A percentile compares a stretch with the other conserved stretches of the same genome.
These are phyloP conservation scores for Siphonodentalium dalli DNA, from an alignment of 2,888 invertebrate species.

Conservation along the genomic window DNA sequence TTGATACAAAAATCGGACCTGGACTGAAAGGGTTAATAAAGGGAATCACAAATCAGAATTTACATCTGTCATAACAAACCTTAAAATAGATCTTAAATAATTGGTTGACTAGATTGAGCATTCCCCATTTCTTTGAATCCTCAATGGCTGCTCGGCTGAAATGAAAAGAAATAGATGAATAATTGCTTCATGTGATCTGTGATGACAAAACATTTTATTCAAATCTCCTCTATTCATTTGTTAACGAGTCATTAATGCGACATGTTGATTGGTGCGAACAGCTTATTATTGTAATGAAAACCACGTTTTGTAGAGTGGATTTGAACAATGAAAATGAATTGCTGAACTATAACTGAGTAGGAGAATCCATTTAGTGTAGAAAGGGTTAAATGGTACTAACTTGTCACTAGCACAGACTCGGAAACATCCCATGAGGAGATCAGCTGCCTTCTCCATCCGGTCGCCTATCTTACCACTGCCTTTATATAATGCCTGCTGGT, in stretches of 20 bases:
- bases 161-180: conserved; percentile 6
- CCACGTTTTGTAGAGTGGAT: background rate
- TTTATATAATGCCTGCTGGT: conserved; percentile 66
- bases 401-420: conserved; percentile 94
- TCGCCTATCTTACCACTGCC: conserved; percentile 69
- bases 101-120: conserved; percentile 95
- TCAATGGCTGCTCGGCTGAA: conserved; percentile 80
- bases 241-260: too few relatives aligned
- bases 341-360: background rate
- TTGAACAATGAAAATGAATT: background rate
- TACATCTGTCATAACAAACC: conserved; percentile 74
- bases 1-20: too few relatives aligned
- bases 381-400: conserved; percentile 62
- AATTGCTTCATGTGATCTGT: too few relatives aligned
- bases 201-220: too few relatives aligned
- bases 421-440: conserved; percentile 90
- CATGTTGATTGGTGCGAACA: too few relatives aligned
- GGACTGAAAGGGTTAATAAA: too few relatives aligned
- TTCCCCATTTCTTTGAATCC: conserved; percentile 93
- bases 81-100: conserved; percentile 96
- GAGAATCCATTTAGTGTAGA: too few relatives aligned
- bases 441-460: conserved; percentile 90
- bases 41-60: too few relatives aligned
- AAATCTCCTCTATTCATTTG: too few relatives aligned
- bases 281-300: background rate